phyloP scores from a whole-genome alignment of 2,113 vertebrate species.

The Nothoprocta perdicaria region DNA sequence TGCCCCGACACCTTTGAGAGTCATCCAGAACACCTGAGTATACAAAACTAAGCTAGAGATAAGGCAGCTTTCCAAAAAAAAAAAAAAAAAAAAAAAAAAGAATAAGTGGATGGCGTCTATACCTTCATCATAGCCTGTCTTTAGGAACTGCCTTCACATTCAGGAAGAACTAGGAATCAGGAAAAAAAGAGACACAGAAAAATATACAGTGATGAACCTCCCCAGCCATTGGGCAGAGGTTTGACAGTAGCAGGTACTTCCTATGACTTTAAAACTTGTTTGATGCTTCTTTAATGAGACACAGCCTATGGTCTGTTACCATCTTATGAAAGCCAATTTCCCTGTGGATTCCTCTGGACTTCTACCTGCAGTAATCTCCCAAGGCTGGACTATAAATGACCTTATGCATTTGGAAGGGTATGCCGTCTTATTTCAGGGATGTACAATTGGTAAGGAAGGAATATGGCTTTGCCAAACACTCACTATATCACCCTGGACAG shows the following conservation, averaged over 20 bases:
- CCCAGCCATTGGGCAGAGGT: not conserved
- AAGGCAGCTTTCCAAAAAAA: not conserved
- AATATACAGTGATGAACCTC: not conserved
- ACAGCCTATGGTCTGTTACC: not conserved
- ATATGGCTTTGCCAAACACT: not conserved
- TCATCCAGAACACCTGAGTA: not conserved
- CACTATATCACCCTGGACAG: not conserved
- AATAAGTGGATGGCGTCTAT: not conserved
- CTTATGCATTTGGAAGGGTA: not conserved
- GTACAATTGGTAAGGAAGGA: not conserved
- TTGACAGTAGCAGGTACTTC: not conserved
- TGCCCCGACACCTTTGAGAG: not conserved
- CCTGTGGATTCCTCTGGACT: not conserved
- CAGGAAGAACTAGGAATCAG: not conserved
- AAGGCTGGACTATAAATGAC: not conserved
- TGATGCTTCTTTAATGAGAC: not conserved
- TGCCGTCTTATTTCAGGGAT: not conserved
- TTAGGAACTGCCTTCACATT: not conserved
- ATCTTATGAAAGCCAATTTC: fast-evolving
- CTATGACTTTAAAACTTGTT: not conserved
- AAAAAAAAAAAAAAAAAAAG: not conserved
- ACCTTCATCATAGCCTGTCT: not conserved
- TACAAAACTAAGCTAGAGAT: not conserved
- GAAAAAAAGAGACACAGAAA: not conserved
- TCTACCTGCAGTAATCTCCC: not conserved